A percentile compares a stretch with the other conserved stretches of the same genome.
Conservation (phyloP, 2,888 invertebrate genomes). For the Caenorhabditis wallacei region DNA sequence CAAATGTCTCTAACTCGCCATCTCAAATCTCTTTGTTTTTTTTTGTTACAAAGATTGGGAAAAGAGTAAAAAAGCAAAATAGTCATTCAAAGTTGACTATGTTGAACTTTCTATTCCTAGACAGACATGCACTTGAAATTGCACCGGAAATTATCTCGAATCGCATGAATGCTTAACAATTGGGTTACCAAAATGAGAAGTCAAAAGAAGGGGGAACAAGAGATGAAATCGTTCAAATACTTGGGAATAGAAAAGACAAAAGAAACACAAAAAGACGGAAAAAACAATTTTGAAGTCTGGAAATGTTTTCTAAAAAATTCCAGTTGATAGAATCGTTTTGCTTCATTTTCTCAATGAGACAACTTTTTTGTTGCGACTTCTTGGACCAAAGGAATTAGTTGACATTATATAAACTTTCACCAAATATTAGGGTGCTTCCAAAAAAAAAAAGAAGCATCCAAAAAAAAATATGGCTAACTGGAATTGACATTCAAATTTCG, state of each 20-base stretch:
- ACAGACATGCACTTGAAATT: slow-evolving; percentile 25
- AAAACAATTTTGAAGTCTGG: slow-evolving; percentile 37
- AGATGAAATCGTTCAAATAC: slow-evolving; percentile 15
- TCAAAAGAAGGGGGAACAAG: neutral
- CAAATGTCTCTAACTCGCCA: slow-evolving; percentile 59
- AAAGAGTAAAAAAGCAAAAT: neutral
- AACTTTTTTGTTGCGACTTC: slow-evolving; percentile 1
- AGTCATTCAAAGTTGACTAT: neutral
- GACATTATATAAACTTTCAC: slow-evolving; percentile 54
- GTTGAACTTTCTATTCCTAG: neutral
- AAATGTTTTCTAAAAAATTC: slow-evolving; percentile 1
- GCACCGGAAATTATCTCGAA: slow-evolving; percentile 33
- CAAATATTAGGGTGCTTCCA: slow-evolving; percentile 23
- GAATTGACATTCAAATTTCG: slow-evolving; percentile 34
- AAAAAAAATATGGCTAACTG: slow-evolving; percentile 13
- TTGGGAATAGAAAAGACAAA: slow-evolving; percentile 17
- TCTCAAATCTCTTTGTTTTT: slow-evolving; percentile 61
- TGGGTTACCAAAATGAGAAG: slow-evolving; percentile 30
- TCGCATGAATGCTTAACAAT: neutral
- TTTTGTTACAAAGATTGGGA: slow-evolving; percentile 21
- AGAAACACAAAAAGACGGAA: slow-evolving; percentile 29
- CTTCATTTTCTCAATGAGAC: too few relatives aligned
- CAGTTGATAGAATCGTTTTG: neutral
- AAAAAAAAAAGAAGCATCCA: slow-evolving; percentile 25
- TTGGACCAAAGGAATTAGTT: slow-evolving; percentile 33